Conservation (phyloP, 2,113 vertebrate genomes). For the Antigone vipio region DNA sequence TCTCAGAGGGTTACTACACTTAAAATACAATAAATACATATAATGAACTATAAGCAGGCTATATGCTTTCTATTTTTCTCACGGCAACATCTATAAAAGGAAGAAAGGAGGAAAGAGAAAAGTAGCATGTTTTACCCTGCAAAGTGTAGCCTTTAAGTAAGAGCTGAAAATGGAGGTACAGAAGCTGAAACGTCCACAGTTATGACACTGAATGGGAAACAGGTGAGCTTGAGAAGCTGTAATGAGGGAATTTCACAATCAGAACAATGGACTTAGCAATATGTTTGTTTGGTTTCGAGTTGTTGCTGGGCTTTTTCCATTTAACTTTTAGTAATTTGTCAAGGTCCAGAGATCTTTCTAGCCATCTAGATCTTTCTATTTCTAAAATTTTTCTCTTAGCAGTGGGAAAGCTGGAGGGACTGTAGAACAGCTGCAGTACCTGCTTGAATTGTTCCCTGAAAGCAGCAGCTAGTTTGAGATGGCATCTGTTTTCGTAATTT, state of each 20-base stretch:
- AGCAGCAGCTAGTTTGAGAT: background rate
- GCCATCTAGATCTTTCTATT: no score
- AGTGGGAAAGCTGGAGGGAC: background rate
- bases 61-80: background rate
- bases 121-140: background rate
- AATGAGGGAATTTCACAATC: background rate
- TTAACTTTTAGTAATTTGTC: background rate
- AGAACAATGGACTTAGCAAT: background rate
- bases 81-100: background rate
- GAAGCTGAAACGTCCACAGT: background rate
- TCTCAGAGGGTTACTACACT: background rate
- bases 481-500: slow-evolving; percentile 9
- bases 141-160: background rate
- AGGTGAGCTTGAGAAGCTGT: background rate
- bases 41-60: background rate
- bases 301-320: background rate
- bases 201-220: background rate
- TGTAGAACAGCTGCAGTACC: background rate
- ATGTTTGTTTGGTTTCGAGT: background rate
- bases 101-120: background rate
- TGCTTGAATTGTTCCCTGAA: slow-evolving; percentile 10
- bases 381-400: background rate
- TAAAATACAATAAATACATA: background rate
- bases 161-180: background rate
- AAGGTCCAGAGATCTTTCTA: background rate